phyloP scores from a whole-genome alignment of 2,888 invertebrate genomes.

The Acrobasis consociella region DNA sequence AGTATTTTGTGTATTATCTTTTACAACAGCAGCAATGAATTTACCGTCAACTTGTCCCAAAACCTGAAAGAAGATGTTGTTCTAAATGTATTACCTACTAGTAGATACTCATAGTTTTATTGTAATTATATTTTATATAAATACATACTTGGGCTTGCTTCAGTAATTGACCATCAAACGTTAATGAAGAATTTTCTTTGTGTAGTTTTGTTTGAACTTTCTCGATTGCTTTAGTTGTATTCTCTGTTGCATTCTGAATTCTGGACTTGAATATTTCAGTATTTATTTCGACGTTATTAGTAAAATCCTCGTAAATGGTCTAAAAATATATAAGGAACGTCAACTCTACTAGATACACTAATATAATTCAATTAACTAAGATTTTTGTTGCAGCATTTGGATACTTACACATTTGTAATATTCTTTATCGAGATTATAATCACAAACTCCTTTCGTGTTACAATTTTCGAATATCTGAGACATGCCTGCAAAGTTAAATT shows the following conservation, averaged over 20 bases:
- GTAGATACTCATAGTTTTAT: no score
- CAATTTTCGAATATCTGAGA: constrained; percentile 77
- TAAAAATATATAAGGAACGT: constrained; percentile 41
- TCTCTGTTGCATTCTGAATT: constrained; percentile 51
- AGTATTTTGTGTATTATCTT: constrained; percentile 51
- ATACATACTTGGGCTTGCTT: constrained; percentile 52
- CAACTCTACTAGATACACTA: not conserved
- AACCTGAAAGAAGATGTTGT: constrained; percentile 67
- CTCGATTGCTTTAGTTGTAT: constrained; percentile 47
- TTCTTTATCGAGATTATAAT: constrained; percentile 46
- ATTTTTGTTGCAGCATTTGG: not conserved
- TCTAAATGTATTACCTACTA: no score
- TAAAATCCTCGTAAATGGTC: constrained; percentile 70
- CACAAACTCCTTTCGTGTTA: constrained; percentile 42
- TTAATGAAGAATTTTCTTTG: constrained; percentile 55
- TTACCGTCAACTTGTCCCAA: constrained; percentile 90
- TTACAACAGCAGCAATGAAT: constrained; percentile 84
- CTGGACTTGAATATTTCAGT: constrained; percentile 64
- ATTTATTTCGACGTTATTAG: constrained; percentile 69
- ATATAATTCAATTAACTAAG: not conserved
- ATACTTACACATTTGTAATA: constrained; percentile 64
- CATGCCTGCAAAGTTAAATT: constrained; percentile 59
- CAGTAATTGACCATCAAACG: constrained; percentile 58
- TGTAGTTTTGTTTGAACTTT: constrained; percentile 53
- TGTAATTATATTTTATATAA: constrained; percentile 12